phyloP scores from a whole-genome alignment of 2,113 vertebrate species.

The Gyps fulvus region DNA sequence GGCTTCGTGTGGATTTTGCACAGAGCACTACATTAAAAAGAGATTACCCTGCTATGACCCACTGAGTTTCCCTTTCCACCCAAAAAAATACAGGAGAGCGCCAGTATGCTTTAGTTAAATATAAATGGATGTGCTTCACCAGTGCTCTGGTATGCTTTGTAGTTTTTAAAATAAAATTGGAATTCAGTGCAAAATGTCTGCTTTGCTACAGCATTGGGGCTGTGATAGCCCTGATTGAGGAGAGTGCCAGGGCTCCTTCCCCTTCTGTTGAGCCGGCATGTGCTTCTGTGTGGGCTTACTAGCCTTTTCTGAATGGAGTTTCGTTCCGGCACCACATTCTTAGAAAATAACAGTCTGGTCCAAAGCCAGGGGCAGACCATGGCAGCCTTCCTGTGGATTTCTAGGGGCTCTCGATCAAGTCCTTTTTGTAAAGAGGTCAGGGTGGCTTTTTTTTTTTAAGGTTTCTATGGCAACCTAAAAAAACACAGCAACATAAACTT shows the following conservation, averaged over 20 bases:
- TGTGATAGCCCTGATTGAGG: not conserved
- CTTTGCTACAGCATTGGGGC: not conserved
- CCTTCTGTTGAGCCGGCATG: not conserved
- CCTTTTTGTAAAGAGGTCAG: not conserved
- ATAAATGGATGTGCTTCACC: constrained; percentile 15
- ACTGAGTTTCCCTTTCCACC: constrained; percentile 44
- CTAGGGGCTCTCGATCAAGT: not conserved
- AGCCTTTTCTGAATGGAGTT: not conserved
- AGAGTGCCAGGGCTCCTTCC: not conserved
- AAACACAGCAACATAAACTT: not conserved
- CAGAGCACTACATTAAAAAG: constrained; percentile 56
- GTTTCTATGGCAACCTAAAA: not conserved
- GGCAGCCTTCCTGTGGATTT: not conserved
- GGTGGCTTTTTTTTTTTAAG: not conserved
- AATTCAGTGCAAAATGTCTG: not conserved
- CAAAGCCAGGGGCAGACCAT: not conserved
- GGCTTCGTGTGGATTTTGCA: constrained; percentile 1
- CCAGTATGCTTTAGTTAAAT: not conserved
- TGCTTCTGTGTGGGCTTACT: not conserved
- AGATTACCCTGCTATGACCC: constrained; percentile 52
- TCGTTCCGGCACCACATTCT: not conserved
- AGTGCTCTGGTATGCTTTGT: constrained; percentile 39
- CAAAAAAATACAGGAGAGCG: not conserved
- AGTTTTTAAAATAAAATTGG: not conserved
- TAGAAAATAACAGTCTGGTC: not conserved